A percentile compares a stretch with the other conserved stretches of the same genome.
phyloP scores from a whole-genome alignment of 2,113 vertebrate genomes.

The Gobio gobio region DNA sequence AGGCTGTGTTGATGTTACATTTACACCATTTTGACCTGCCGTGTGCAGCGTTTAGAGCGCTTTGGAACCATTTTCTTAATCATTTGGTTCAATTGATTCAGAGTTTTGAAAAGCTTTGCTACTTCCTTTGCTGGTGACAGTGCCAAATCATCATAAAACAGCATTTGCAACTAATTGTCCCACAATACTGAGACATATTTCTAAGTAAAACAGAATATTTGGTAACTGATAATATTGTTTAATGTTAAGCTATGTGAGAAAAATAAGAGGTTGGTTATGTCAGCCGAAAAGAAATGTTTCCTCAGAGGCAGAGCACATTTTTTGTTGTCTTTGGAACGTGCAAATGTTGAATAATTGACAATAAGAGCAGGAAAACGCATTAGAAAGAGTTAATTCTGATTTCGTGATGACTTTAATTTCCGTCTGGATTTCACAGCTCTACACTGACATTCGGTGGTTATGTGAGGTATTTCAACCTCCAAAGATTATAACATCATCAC shows the following conservation, averaged over 20 bases:
- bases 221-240: background rate
- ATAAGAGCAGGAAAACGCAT: background rate
- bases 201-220: background rate
- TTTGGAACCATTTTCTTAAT: too few species aligned
- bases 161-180: background rate
- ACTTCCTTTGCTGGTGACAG: too few species aligned
- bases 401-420: background rate
- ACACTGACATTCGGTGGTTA: slow-evolving; percentile 12
- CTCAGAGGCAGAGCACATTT: background rate
- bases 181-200: background rate
- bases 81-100: too few species aligned
- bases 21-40: too few species aligned
- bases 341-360: background rate
- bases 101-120: too few species aligned
- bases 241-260: background rate
- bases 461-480: background rate
- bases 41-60: too few species aligned
- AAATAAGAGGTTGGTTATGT: background rate
- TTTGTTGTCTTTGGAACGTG: background rate
- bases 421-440: background rate
- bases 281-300: background rate
- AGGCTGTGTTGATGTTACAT: too few species aligned
- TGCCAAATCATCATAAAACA: background rate
- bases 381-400: background rate
- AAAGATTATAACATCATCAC: background rate